Base-by-base conservation (phyloP, 1,140 invertebrate species). In the Hesperophylax magnus region DNA sequence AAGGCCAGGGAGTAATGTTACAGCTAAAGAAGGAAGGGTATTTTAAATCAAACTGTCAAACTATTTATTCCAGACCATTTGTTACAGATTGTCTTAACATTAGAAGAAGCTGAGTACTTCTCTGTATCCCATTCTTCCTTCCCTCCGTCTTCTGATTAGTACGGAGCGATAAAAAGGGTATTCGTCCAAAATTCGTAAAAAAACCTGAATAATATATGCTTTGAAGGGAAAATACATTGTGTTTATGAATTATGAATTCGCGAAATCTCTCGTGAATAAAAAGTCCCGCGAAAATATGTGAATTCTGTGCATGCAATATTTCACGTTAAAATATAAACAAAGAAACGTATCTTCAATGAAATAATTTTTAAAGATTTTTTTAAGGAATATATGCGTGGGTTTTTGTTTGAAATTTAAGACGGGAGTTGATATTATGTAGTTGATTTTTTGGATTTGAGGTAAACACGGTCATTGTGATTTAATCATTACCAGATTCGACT, bases 31-130 rank as follows among this genome's bases (percentile, higher is more conserved):
- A 65, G 20, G 24, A 47, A 47, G 20, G 61, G 15, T 52, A 20
- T 76, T 77, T 81, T 77, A 53, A 75, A 77, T 81, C 80, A 34
- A 52, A 67, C 69, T 81, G 77, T 81, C 80, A 77, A 81, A 53
- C 74, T 76, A 39, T 52, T 81, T 78, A 77, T 81, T 81, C 80
- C 80, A 60, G 74, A 81, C 80, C 76, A 81, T 81, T 81, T 81
- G 77, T 81, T 71, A 81, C 69, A 77, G 63, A 77, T 81, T 77
- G 80, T 77, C 65, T 71, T 54, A 24, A 39, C 67, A 20, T 47
- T 52, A 47, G 39, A 71, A 34, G 39, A 52, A 71, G 39, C 61
- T 14, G 34, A 75, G 52, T n/a, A 17, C 72, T 53, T 15, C 54
- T 47, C 9, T 47, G 39, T 47, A 47, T 47, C 39, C 39, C 27